Evolutionary conservation across 2,888 invertebrate species (phyloP), one percentile per base, ranked within the genome.

Genomic region (Drepanosiphum platanoidis): DNA sequence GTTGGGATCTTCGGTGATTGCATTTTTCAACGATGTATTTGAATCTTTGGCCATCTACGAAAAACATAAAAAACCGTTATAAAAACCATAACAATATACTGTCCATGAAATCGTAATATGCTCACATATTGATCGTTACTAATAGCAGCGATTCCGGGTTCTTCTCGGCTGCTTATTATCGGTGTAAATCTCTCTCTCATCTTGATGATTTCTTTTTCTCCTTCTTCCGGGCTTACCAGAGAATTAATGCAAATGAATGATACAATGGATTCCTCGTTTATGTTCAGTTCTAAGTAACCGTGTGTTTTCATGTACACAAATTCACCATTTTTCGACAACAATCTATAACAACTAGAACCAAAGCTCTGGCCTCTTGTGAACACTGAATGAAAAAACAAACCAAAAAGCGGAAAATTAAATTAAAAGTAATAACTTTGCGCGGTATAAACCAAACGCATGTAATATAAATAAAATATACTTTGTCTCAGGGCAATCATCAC

Each of bases 191-290:
- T 93, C 87, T 92, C 91, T 89, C 95, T 95, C 95, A 96, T 96
- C 88, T 95, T 94, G 78, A 92, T 92, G 87, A 95, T 93, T 88
- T 94, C 92, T 86, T 92, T 91, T 87, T 92, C 91, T 18, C 96
- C 96, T 88, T 95, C 95, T 87, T 93, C 93, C 86, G 94, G 93
- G 87, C 93, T 92, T 87, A 88, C 81, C n/a, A 95, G 91, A 86
- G 94, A 94, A 89, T 97, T 97, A 86, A 96, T 92, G 90, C 96
- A 97, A 64, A 96, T 93, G 90, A 97, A 96, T 87, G 96, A 95
- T 89, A 94, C 94, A 87, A 89, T 88, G 86, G 93, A 93, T 88
- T 95, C 94, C 9, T 94, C 93, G 75, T 91, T 91, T 88, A 92
- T 93, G 89, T 96, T 95, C 87, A 95, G 94, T 90, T 96, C 96